Percentiles rank a stretch among this genome's conserved stretches.
Evolutionary conservation across 2,888 invertebrate species (phyloP).

Genomic region (Ennomos fuscantarius): DNA sequence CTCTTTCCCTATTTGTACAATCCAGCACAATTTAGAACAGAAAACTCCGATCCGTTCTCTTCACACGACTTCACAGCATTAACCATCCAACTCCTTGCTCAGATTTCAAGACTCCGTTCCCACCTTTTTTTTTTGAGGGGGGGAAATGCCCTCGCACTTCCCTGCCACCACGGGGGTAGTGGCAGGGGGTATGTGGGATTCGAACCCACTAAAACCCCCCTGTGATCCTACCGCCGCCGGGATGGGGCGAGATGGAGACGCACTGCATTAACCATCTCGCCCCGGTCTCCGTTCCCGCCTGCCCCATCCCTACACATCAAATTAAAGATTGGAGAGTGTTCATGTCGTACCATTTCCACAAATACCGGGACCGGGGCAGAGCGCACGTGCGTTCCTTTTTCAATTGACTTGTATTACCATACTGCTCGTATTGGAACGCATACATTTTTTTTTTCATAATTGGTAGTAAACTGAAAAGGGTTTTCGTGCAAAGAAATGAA

Average conservation of each 20-base stretch:
- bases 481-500: constrained; percentile 4
- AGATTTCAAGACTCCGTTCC: constrained; percentile 4
- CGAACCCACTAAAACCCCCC: too few relatives aligned
- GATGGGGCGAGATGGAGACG: too few relatives aligned
- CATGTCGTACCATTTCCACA: constrained; percentile 41
- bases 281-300: not conserved
- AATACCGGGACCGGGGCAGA: constrained; percentile 37
- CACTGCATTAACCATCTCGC: too few relatives aligned
- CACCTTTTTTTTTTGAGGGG: too few relatives aligned
- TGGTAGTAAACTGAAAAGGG: constrained; percentile 4
- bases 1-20: too few relatives aligned
- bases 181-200: too few relatives aligned
- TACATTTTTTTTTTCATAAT: constrained; percentile 22
- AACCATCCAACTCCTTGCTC: not conserved
- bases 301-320: constrained; percentile 34
- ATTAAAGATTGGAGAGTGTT: constrained; percentile 41
- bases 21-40: too few relatives aligned
- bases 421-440: constrained; percentile 35
- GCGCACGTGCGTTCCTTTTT: constrained; percentile 43
- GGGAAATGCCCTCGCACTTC: too few relatives aligned
- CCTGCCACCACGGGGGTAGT: too few relatives aligned
- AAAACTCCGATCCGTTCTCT: too few relatives aligned
- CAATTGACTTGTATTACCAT: constrained; percentile 41
- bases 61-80: too few relatives aligned
- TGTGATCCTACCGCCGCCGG: too few relatives aligned